These are phyloP conservation scores for Agriotes lineatus DNA, from an alignment of 2,888 invertebrate genomes.

Conservation along the genomic window DNA sequence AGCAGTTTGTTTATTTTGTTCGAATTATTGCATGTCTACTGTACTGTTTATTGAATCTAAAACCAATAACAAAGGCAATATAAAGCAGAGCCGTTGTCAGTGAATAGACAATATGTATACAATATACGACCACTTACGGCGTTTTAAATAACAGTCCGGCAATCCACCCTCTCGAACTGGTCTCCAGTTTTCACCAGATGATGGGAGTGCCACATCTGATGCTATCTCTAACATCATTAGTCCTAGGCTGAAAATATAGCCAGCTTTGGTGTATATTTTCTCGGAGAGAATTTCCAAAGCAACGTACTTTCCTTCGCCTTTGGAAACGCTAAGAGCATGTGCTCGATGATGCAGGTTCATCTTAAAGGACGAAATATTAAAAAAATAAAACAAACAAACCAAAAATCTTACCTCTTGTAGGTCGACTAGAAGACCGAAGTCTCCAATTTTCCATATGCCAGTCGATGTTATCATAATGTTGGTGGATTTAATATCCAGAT, in stretches of 20 bases:
- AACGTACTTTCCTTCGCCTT: slow-evolving; percentile 83
- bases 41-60: too few species aligned
- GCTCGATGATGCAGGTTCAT: not conserved
- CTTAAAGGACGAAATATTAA: slow-evolving; percentile 7
- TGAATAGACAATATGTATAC: too few species aligned
- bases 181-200: slow-evolving; percentile 78
- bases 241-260: slow-evolving; percentile 82
- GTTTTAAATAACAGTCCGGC: slow-evolving; percentile 16
- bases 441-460: slow-evolving; percentile 78
- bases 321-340: slow-evolving; percentile 68
- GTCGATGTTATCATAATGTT: slow-evolving; percentile 79
- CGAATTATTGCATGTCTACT: too few species aligned
- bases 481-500: slow-evolving; percentile 83
- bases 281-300: slow-evolving; percentile 79
- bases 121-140: too few species aligned
- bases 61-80: too few species aligned
- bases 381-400: not conserved
- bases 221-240: slow-evolving; percentile 79
- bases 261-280: slow-evolving; percentile 73
- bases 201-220: slow-evolving; percentile 77
- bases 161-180: slow-evolving; percentile 64
- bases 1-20: too few species aligned
- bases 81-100: too few species aligned
- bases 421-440: slow-evolving; percentile 81
- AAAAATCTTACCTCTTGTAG: slow-evolving; percentile 66